Conservation (phyloP, 2,888 invertebrate species). For the Anarsia innoxiella region DNA sequence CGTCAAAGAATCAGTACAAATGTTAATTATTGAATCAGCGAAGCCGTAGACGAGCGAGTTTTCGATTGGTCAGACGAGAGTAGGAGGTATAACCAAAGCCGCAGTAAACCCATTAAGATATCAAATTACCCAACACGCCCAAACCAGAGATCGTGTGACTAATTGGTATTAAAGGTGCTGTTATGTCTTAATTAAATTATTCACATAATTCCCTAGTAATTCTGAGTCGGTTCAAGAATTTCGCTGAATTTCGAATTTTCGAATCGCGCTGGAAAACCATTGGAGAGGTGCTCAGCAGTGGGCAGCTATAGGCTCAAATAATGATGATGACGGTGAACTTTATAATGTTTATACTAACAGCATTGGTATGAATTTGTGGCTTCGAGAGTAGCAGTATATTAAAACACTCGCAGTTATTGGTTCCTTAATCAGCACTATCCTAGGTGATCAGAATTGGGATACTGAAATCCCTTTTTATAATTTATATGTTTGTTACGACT, state of each 20-base stretch:
- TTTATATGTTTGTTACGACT: slow-evolving; percentile 66
- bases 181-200: slow-evolving; percentile 73
- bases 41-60: slow-evolving; percentile 41
- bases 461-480: slow-evolving; percentile 66
- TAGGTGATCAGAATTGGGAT: too few relatives aligned
- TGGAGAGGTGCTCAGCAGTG: too few relatives aligned
- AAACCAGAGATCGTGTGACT: slow-evolving; percentile 67
- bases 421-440: too few relatives aligned
- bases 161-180: slow-evolving; percentile 70
- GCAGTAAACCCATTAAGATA: slow-evolving; percentile 61
- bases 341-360: too few relatives aligned
- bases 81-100: slow-evolving; percentile 61
- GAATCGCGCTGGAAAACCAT: too few relatives aligned
- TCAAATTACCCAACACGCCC: slow-evolving; percentile 70
- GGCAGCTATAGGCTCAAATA: too few relatives aligned
- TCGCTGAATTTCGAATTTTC: slow-evolving; percentile 66
- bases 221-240: slow-evolving; percentile 54
- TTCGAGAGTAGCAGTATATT: too few relatives aligned
- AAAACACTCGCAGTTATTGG: too few relatives aligned
- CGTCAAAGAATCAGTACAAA: slow-evolving; percentile 41
- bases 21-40: slow-evolving; percentile 52
- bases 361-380: too few relatives aligned
- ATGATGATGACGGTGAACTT: too few relatives aligned
- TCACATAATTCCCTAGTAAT: slow-evolving; percentile 56
- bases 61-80: slow-evolving; percentile 55